Evolutionary conservation across 1,140 invertebrate species (phyloP).

Genomic region (Galendromus occidentalis): DNA sequence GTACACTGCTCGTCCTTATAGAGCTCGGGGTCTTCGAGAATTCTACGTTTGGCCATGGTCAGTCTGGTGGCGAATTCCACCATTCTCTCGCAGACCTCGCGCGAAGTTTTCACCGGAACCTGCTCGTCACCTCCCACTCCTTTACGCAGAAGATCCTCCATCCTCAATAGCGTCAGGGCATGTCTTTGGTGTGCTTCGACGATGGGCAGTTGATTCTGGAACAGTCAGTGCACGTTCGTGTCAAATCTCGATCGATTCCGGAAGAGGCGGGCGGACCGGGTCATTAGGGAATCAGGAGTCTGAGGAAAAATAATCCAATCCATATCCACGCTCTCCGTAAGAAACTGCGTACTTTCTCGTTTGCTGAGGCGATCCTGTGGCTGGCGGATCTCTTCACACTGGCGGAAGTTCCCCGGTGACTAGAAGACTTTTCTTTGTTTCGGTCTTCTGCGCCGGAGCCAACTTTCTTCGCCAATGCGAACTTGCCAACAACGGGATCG

Average conservation of each 20-base stretch:
- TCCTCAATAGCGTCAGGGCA: slow-evolving; percentile 50
- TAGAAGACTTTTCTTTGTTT: background rate
- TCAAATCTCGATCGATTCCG: no score
- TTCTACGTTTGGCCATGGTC: slow-evolving; percentile 51
- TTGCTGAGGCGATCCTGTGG: slow-evolving; percentile 8
- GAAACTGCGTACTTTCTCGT: background rate
- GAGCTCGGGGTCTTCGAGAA: slow-evolving; percentile 56
- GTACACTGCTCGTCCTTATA: slow-evolving; percentile 37
- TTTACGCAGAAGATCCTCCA: slow-evolving; percentile 54
- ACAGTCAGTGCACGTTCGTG: slow-evolving; percentile 16
- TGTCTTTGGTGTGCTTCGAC: slow-evolving; percentile 60
- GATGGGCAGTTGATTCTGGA: slow-evolving; percentile 37
- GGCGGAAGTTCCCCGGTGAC: background rate
- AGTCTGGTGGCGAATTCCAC: slow-evolving; percentile 46
- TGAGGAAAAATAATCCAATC: slow-evolving; percentile 11
- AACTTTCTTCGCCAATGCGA: slow-evolving; percentile 41
- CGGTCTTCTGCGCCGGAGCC: slow-evolving; percentile 16
- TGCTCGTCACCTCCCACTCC: slow-evolving; percentile 39
- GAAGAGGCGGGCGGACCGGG: no score
- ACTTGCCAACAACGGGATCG: slow-evolving; percentile 80
- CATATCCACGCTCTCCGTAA: background rate
- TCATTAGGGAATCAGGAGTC: no score
- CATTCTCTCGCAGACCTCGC: slow-evolving; percentile 46
- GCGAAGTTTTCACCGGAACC: slow-evolving; percentile 26
- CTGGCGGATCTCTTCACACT: slow-evolving; percentile 3